Percentiles rank a stretch among this genome's conserved stretches.
Evolutionary conservation across 2,113 vertebrate genomes (phyloP).

Genomic region (Urocolius indicus): DNA sequence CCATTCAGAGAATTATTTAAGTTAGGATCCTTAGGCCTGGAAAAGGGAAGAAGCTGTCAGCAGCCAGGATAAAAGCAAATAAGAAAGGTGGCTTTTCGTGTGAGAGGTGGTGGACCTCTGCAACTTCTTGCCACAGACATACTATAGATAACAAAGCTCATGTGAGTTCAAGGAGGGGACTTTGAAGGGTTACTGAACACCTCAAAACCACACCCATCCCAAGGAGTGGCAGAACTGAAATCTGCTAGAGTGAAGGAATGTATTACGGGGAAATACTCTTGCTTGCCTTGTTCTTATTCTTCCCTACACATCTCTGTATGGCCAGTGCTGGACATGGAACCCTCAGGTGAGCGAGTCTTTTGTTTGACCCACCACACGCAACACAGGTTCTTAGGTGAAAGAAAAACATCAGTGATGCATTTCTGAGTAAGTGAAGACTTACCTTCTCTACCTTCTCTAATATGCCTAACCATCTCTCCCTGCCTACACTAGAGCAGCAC

Average conservation of each 20-base stretch:
- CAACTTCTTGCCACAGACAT: neutral
- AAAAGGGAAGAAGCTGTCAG: neutral
- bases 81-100: neutral
- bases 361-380: neutral
- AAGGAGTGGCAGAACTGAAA: neutral
- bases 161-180: neutral
- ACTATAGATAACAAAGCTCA: neutral
- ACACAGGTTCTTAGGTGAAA: neutral
- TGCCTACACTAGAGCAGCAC: neutral
- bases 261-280: neutral
- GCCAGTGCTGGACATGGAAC: neutral
- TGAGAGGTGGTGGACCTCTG: too few species aligned
- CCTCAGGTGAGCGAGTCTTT: neutral
- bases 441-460: rapidly evolving
- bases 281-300: neutral
- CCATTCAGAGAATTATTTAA: neutral
- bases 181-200: neutral
- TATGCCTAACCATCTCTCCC: neutral
- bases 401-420: neutral
- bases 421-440: neutral
- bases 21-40: neutral
- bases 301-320: neutral
- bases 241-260: neutral
- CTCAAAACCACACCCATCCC: neutral
- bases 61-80: neutral